Base-by-base conservation (phyloP, 2,888 invertebrate genomes). In the Galerucella pusilla region DNA sequence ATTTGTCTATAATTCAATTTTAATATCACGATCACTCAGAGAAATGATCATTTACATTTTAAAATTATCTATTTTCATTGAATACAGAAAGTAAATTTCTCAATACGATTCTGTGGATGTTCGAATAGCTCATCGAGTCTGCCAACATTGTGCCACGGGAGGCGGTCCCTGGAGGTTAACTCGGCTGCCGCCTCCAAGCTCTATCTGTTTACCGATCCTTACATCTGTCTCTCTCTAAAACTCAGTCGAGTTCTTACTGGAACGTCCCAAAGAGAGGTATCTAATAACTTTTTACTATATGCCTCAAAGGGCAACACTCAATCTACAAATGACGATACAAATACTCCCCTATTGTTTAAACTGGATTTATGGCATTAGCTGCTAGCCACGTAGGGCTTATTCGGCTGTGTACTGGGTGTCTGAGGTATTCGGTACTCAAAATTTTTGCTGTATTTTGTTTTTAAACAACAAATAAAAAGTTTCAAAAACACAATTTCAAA, bases 131-230 rank as follows among this genome's bases (percentile, higher is more conserved):
- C 70, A 72, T 77, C 59, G 57, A 66, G 72, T 71, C 73, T 72
- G 72, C 73, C 77, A 73, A 73, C 77, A 71, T 54, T 67, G 70
- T 54, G 67, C 77, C 71, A 70, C 68, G 70, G 76, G 78, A 79
- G 80, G 79, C 81, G 80, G 80, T 81, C 82, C 81, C 82, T 80
- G 73, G 82, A 79, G 82, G 80, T 79, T 79, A 74, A 75, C 65
- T 75, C 69, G 66, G 35, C 72, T 60, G 60, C 72, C 72, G 72
- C 72, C 72, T 72, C 72, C 78, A 65, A 72, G 72, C 73, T 70
- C 72, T 78, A 70, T 75, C 77, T 76, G 76, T 78, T 76, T 76
- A 72, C 72, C 68, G 68, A 75, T 73, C 69, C 73, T 66, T 67
- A 54, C 73, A 68, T 73, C 73, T 57, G 66, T 75, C 71, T 70